These are phyloP conservation scores for Macrobrachium nipponense DNA, from an alignment of 1,140 invertebrate genomes.

Conservation along the genomic window DNA sequence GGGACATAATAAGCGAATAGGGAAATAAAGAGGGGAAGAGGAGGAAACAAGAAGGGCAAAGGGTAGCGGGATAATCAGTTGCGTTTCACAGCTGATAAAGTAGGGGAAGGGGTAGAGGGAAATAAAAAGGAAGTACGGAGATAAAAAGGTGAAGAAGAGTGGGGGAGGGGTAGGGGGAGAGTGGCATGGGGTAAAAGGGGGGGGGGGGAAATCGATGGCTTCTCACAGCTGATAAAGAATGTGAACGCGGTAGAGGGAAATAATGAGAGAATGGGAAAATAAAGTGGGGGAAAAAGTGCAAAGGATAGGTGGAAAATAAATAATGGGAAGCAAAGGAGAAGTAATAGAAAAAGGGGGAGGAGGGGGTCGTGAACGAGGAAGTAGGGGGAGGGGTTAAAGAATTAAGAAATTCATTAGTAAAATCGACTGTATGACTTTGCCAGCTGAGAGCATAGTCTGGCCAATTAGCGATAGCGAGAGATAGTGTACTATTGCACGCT, in stretches of 20 bases:
- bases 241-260: background rate
- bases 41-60: background rate
- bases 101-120: background rate
- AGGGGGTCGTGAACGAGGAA: background rate
- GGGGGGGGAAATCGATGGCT: background rate
- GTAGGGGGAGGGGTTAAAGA: slow-evolving; percentile 8
- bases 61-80: background rate
- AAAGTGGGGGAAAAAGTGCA: background rate
- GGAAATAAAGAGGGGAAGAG: background rate
- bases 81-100: background rate
- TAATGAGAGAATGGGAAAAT: background rate
- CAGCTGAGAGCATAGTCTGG: no score
- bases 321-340: background rate
- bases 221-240: background rate
- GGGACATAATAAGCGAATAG: background rate
- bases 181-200: background rate
- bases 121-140: background rate
- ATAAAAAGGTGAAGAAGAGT: background rate
- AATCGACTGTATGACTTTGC: no score
- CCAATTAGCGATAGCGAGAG: no score
- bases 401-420: background rate
- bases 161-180: no score
- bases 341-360: background rate
- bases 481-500: no score
- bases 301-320: no score